These are phyloP conservation scores for Lagocephalus sceleratus DNA, from an alignment of 2,797 vertebrate species.

Conservation along the genomic window DNA sequence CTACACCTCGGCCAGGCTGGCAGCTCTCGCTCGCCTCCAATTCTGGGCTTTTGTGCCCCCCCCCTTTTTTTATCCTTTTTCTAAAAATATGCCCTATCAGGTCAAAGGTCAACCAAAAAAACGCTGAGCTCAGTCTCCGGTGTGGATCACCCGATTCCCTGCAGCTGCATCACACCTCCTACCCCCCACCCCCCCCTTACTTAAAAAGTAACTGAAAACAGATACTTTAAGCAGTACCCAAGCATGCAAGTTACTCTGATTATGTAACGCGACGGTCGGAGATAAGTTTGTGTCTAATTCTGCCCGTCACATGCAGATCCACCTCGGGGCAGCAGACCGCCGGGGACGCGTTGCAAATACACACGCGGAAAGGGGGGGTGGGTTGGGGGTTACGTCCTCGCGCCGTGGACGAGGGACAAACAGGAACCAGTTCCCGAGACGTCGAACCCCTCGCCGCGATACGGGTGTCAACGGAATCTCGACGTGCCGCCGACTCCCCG, in stretches of 20 bases:
- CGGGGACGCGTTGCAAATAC: neutral
- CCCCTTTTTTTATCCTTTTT: slow-evolving; percentile 4
- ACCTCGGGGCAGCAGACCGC: slow-evolving; percentile 8
- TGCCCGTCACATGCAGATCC: slow-evolving; percentile 14
- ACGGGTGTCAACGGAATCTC: no score
- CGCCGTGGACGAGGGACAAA: neutral
- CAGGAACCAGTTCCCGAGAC: slow-evolving; percentile 5
- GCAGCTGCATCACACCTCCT: slow-evolving; percentile 9
- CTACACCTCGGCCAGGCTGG: slow-evolving; percentile 42
- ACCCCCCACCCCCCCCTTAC: neutral
- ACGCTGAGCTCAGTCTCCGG: slow-evolving; percentile 17
- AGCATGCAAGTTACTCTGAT: slow-evolving; percentile 27
- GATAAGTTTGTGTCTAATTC: slow-evolving; percentile 36
- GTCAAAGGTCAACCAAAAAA: slow-evolving; percentile 41
- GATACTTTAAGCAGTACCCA: slow-evolving; percentile 21
- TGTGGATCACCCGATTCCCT: slow-evolving; percentile 4
- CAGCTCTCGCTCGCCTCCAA: slow-evolving; percentile 18
- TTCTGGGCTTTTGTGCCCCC: no score
- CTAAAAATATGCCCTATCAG: slow-evolving; percentile 36
- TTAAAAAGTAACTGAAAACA: slow-evolving; percentile 27
- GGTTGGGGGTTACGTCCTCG: neutral
- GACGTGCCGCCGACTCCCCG: slow-evolving; percentile 38
- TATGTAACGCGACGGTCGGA: slow-evolving; percentile 25
- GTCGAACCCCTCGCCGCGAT: no score
- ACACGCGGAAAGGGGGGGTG: no score